Percentiles rank a stretch among this genome's conserved stretches.
phyloP scores from a whole-genome alignment of 2,113 vertebrate species.

The Trichechus manatus region DNA sequence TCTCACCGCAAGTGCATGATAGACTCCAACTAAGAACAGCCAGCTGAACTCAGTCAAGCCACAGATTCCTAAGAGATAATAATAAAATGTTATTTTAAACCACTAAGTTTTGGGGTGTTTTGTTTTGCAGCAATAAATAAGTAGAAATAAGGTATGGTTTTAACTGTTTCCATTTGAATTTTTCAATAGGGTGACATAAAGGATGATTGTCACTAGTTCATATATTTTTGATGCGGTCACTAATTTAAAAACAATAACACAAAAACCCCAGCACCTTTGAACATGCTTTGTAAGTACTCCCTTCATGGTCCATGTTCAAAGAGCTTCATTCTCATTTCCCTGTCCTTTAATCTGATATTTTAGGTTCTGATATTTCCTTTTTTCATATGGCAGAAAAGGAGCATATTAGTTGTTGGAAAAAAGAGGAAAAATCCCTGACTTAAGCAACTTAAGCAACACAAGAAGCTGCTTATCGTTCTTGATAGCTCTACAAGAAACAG shows the following conservation, averaged over 20 bases:
- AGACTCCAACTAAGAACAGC: background rate
- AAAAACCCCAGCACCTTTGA: slow-evolving; percentile 64
- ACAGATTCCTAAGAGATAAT: background rate
- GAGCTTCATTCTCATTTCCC: slow-evolving; percentile 62
- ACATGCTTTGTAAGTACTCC: slow-evolving; percentile 35
- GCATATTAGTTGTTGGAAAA: slow-evolving; percentile 67
- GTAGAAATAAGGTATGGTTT: background rate
- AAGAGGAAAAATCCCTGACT: slow-evolving; percentile 66
- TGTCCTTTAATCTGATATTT: slow-evolving; percentile 64
- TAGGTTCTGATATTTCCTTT: slow-evolving; percentile 78
- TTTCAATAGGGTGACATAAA: slow-evolving; percentile 53
- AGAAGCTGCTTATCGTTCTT: slow-evolving; percentile 76
- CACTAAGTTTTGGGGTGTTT: background rate
- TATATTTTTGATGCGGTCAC: slow-evolving; percentile 50
- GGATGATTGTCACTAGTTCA: slow-evolving; percentile 27
- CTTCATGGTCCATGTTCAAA: slow-evolving; percentile 60
- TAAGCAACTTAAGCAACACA: slow-evolving; percentile 72
- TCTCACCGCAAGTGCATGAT: rapidly evolving
- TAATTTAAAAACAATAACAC: slow-evolving; percentile 58
- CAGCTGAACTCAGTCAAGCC: background rate
- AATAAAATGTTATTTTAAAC: slow-evolving; percentile 1
- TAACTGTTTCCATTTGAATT: background rate
- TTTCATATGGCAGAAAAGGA: slow-evolving; percentile 77
- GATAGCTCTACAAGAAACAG: slow-evolving; percentile 83
- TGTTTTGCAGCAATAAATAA: slow-evolving; percentile 19